phyloP scores from a whole-genome alignment of 2,888 invertebrate species.

The Mylabris sibirica region DNA sequence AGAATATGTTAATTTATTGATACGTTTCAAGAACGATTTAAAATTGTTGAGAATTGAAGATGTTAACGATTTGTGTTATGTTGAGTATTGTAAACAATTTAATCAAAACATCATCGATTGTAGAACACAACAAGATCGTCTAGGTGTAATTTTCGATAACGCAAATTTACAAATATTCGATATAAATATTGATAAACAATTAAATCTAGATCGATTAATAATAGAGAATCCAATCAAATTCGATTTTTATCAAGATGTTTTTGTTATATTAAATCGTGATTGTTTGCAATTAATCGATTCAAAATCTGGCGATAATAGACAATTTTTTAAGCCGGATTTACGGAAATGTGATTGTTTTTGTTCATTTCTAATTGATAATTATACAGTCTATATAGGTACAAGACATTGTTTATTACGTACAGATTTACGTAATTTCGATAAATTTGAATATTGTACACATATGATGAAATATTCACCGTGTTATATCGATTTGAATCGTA shows the following conservation, averaged over 20 bases:
- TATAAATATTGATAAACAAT: conserved; percentile 19
- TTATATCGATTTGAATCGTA: conserved; percentile 40
- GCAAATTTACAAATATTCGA: conserved; percentile 18
- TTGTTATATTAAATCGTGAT: conserved; percentile 15
- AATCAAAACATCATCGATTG: not conserved
- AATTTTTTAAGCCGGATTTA: conserved; percentile 14
- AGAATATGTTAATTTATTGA: not conserved
- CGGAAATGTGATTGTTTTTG: conserved; percentile 20
- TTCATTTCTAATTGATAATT: conserved; percentile 12
- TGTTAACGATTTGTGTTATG: not conserved
- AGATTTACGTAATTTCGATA: conserved; percentile 19
- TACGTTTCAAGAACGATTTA: not conserved
- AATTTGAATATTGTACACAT: conserved; percentile 24
- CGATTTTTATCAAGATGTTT: conserved; percentile 15
- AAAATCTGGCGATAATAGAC: conserved; percentile 7
- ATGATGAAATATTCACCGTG: conserved; percentile 35
- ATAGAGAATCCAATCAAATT: conserved; percentile 10
- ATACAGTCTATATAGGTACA: conserved; percentile 13
- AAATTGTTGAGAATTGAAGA: not conserved
- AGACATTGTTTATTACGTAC: conserved; percentile 21
- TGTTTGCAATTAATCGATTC: conserved; percentile 20
- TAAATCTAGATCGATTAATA: not conserved
- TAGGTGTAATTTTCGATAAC: conserved; percentile 17
- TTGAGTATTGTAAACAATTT: not conserved
- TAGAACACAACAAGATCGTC: not conserved